Conservation (phyloP, 1,140 invertebrate species). For the Drosophila equinoxialis region DNA sequence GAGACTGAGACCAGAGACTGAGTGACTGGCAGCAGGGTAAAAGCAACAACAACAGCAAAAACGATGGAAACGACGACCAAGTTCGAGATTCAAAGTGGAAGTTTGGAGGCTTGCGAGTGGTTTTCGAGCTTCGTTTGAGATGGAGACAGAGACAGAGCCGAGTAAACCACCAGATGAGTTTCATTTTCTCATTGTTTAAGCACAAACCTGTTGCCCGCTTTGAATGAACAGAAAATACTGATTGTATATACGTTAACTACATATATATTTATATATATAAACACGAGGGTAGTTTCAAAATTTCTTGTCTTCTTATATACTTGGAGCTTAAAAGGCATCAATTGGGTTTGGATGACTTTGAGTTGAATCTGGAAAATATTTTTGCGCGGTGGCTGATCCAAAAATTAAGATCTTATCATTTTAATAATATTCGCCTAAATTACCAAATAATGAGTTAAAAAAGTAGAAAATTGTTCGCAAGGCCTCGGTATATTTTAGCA, state of each 20-base stretch:
- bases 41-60: constrained; percentile 26
- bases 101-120: constrained; percentile 12
- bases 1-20: constrained; percentile 32
- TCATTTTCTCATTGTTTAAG: constrained; percentile 77
- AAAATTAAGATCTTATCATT: no score
- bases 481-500: no score
- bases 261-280: constrained; percentile 66
- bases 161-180: constrained; percentile 70
- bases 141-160: constrained; percentile 37
- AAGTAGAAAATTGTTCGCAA: no score
- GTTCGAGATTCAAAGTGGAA: constrained; percentile 9
- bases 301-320: no score
- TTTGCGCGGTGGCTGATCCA: no score
- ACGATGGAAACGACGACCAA: constrained; percentile 18
- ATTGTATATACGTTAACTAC: constrained; percentile 42
- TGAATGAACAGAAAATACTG: constrained; percentile 73
- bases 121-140: constrained; percentile 24
- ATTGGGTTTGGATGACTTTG: no score
- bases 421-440: no score
- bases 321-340: no score
- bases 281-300: constrained; percentile 41
- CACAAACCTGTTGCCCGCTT: constrained; percentile 67
- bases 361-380: no score
- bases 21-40: constrained; percentile 44
- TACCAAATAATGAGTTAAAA: no score